Evolutionary conservation across 2,888 invertebrate species (phyloP), one percentile per base, ranked within the genome.

Genomic region (Phrixothrix hirtus): DNA sequence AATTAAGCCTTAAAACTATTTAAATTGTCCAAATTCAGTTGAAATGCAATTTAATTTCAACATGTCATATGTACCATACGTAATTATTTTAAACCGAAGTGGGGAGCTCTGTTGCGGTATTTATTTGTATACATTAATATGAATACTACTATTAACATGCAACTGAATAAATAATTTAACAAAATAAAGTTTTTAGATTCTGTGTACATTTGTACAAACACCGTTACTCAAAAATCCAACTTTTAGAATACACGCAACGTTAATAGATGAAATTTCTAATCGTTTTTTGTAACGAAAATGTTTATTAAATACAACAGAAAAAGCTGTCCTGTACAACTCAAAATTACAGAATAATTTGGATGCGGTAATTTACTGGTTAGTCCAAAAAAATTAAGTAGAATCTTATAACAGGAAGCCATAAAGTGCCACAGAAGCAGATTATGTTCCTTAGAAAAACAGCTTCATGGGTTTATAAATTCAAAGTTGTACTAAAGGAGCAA

Each of bases 361-460:
- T 34, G 46, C 46, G 32, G 29, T 30, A 46, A 46, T 46, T 46
- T 46, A 49, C 34, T 29, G 29, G 16, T 36, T 30, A 32, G 25
- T 14, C 25, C 17, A 36, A 25, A 48, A 52, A 42, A 53, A 42
- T 46, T 26, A 42, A 44, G 35, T 39, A 32, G 35, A 37, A 43
- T 45, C 45, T 42, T 47, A 47, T 27, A 53, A 48, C 43, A 53
- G 53, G 53, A 53, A 53, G 45, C 48, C 48, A 53, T 48, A 47
- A 53, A 53, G 43, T 43, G 53, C 43, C 43, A 34, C 42, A 9
- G 53, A 47, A 25, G 45, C 37, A 38, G 47, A 47, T 53, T 53
- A 43, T 17, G 46, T 48, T 48, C 38, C 35, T 29, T 37, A 47
- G 37, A 46, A 53, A 53, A 47, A 52, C 52, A 52, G 35, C 36